phyloP scores from a whole-genome alignment of 1,140 invertebrate genomes.

The Coenobita brevimanus region DNA sequence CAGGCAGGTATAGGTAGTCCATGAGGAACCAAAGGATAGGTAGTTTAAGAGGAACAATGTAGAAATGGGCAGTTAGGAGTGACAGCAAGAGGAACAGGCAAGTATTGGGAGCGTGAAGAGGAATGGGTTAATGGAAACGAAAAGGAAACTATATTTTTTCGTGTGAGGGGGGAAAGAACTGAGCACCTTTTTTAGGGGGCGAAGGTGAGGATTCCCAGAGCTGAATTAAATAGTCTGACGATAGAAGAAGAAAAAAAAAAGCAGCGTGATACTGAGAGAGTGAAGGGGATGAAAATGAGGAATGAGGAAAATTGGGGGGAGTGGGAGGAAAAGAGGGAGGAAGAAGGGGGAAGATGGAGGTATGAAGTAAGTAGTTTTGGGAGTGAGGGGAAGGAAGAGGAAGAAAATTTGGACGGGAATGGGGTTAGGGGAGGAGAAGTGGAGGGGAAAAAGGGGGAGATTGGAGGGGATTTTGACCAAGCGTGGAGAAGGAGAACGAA shows the following conservation, averaged over 20 bases:
- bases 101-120: no score
- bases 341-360: not conserved
- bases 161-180: no score
- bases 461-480: not conserved
- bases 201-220: no score
- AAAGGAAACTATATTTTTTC: no score
- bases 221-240: no score
- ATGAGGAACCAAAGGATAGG: no score
- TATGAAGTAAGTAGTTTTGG: not conserved
- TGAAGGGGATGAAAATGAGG: not conserved
- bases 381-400: not conserved
- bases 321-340: not conserved
- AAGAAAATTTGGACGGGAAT: not conserved
- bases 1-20: no score
- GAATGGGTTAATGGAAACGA: no score
- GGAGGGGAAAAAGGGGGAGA: not conserved
- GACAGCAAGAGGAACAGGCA: no score
- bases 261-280: not conserved
- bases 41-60: no score
- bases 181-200: no score
- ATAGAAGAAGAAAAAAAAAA: not conserved
- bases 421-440: not conserved
- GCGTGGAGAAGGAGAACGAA: conserved; percentile 25
- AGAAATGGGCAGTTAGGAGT: no score
- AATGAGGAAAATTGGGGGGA: not conserved